Base-by-base conservation (phyloP, 2,113 vertebrate genomes). In the Barnardius zonarius region DNA sequence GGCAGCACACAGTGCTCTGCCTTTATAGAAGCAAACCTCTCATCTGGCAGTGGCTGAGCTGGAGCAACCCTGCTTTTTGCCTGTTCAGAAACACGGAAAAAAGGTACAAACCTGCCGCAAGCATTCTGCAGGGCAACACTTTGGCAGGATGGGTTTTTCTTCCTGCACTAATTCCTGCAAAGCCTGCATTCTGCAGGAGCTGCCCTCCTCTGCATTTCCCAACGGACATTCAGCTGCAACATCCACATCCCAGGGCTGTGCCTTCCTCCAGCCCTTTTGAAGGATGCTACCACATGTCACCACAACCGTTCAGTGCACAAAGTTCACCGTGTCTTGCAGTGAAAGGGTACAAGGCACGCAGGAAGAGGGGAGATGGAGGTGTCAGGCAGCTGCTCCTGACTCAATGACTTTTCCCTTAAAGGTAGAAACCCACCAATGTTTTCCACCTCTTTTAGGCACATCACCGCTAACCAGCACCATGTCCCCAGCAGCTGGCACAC, bases 201-300 rank as follows among this genome's bases (percentile, higher is more conserved):
- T 82, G 55, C 49, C 7, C 41, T 14, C 35, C 11, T 49, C 28
- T 0, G 1, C 9, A 3, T 9, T 10, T 81, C 66, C 83, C 11
- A 1, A 48, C 2, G 55, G 62, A 46, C 4, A 1, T 17, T 20
- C 0, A 0, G 67, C 51, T 20, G 13, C 28, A 70, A 20, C 23
- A 35, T 6, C 37, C 78, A 17, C 0, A 0, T 43, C 33, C 35
- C 33, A 2, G 4, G 24, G 33, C 49, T 0, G 0, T 7, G 24
- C 81, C 14, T 68, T 28, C 51, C 57, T 55, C 5, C 1, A 46
- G 48, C 35, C 81, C 74, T 69, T 48, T 2, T 15, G 51, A 59
- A 86, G 30, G 55, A 67, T 46, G 62, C 18, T 20, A n/a, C 76
- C 54, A 17, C 1, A 6, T 5, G 39, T n/a, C 85, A 43, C 59